Percentiles rank a stretch among this genome's conserved stretches.
phyloP scores from a whole-genome alignment of 2,797 vertebrate species.

The Parotocinclus haroldoi region DNA sequence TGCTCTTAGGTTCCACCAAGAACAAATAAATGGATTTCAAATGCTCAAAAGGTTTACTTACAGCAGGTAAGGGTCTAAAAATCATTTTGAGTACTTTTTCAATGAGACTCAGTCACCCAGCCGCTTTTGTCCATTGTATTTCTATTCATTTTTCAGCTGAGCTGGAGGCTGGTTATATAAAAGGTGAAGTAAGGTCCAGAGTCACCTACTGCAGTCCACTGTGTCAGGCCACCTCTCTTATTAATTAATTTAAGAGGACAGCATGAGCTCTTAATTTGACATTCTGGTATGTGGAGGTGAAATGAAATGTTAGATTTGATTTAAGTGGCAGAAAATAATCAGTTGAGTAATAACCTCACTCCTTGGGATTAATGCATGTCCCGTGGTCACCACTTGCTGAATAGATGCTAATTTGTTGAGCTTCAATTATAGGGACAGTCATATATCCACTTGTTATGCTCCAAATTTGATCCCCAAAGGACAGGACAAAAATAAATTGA shows the following conservation, averaged over 20 bases:
- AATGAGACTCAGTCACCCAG: conserved; percentile 22
- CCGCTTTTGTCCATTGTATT: conserved; percentile 15
- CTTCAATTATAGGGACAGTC: too few relatives aligned
- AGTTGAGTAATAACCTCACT: too few relatives aligned
- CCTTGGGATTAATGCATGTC: too few relatives aligned
- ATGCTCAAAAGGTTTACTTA: conserved; percentile 32
- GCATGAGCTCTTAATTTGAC: conserved; percentile 10
- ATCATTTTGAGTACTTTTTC: conserved; percentile 25
- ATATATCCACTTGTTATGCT: too few relatives aligned
- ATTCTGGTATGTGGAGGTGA: conserved; percentile 13
- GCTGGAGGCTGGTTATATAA: conserved; percentile 30
- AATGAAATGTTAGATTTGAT: background rate
- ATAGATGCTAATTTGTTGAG: too few relatives aligned
- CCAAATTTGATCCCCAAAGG: too few relatives aligned
- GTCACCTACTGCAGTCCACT: conserved; percentile 19
- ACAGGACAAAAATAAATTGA: too few relatives aligned
- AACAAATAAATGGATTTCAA: conserved; percentile 22
- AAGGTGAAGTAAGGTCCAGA: conserved; percentile 31
- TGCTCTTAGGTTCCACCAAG: background rate
- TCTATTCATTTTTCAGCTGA: conserved; percentile 3
- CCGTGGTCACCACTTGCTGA: too few relatives aligned
- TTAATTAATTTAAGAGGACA: conserved; percentile 40
- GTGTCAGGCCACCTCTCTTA: conserved; percentile 21
- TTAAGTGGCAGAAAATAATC: too few relatives aligned
- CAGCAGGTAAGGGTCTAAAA: conserved; percentile 15